Evolutionary conservation across 23 tunicate genomes (phyloP), one percentile per base, ranked within the genome.

Genomic region (Trididemnum nubilum): DNA sequence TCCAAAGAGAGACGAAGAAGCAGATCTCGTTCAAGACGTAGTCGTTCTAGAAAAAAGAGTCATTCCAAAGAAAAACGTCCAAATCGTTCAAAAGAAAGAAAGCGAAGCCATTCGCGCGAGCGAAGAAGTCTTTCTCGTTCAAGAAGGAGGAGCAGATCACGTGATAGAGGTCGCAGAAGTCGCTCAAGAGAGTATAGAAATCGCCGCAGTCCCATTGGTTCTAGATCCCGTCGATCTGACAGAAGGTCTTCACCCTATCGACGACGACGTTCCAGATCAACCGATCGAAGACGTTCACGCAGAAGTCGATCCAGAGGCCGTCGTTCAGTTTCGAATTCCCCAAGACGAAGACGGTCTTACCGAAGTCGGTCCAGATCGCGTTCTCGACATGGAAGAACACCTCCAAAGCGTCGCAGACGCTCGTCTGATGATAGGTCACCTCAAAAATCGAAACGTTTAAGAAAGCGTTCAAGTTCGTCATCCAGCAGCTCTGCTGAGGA

Each of bases 111-210:
- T 1, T 80, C 84, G 33, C 39, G 86, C 27, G 86, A 82, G 35
- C 70, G 86, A 71, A 70, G 67, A 71, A 82, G 87, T 18, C 60
- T 79, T 24, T 81, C 86, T 15, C 36, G 71, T 2, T 60, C 51
- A 34, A 85, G 81, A 44, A 33, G 89, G 38, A 29, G 84, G 39
- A 83, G 94, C 24, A 71, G 85, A 71, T 78, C 81, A 24, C 78
- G 81, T 21, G 66, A 51, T 40, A 59, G 76, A 31, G 35, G 83
- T 9, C 38, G 74, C 5, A 21, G 82, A 34, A 83, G 88, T 18
- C 72, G 88, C 24, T 89, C 94, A 7, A 39, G 94, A 28, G 82
- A 87, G 28, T 26, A 77, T 18, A 44, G 78, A n/a, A 50, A 65
- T 2, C 33, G 81, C 12, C 60, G 81, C 63, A 61, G 86, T 26